Base-by-base conservation (phyloP, 2,797 vertebrate species). In the Macropodus opercularis region DNA sequence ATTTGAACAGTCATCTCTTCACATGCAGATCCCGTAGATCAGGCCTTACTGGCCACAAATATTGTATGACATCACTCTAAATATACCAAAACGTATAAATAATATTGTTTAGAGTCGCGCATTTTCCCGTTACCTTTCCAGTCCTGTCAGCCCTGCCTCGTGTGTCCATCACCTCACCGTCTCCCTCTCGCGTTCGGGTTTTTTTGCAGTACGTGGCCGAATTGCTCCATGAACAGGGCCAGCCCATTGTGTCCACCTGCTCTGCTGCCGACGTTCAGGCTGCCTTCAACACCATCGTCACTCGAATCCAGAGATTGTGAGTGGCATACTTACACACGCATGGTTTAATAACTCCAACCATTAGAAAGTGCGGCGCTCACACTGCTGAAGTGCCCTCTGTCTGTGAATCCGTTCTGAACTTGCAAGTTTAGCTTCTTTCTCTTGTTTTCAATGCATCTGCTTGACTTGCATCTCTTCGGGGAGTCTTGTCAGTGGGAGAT, bases 241-340 rank as follows among this genome's bases (percentile, higher is more conserved):
- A 93, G 87, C 92, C 91, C 72, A 93, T 94, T 29, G 92, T 94
- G 65, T 93, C 91, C 67, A 93, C 92, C 34, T 92, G 90, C 84
- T 93, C 92, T 22, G 65, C 89, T 31, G 92, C 92, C 5, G 93
- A 94, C 29, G 91, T 94, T 55, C 93, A 93, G 63, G 92, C 92
- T 23, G 92, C 92, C 64, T 94, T 94, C 87, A 93, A 92, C 85
- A 93, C 92, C 73, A 93, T 94, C 54, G 91, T 94, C 14, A 92
- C 92, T n/a, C 88, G 93, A 58, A 93, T 94, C 73, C 93, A 94
- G 90, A 91, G 92, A 92, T 94, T 94, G 93, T 94, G 79, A 92
- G 92, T 90, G 29, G 1, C 40, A 36, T 35, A 8, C 68, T 34
- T 18, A 22, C 24, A 41, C 69, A 34, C 13, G 44, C n/a, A 8